Percentiles rank a stretch among this genome's conserved stretches.
These are phyloP conservation scores for Myiotriccus ornatus DNA, from an alignment of 2,797 vertebrate species.

Conservation along the genomic window DNA sequence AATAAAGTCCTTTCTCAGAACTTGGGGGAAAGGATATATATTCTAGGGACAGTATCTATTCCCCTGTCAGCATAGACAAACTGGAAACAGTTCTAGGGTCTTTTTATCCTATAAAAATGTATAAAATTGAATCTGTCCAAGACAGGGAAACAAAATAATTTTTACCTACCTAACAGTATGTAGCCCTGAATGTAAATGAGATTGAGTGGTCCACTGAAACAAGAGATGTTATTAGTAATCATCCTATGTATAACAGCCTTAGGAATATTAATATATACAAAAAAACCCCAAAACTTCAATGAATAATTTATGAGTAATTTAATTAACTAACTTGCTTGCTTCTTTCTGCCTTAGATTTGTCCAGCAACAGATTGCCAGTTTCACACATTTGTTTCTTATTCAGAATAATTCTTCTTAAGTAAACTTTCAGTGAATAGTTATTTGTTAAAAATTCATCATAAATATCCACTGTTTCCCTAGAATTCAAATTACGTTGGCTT, in stretches of 20 bases:
- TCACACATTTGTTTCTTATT: neutral
- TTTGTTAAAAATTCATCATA: neutral
- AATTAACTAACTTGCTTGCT: neutral
- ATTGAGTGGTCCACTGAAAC: neutral
- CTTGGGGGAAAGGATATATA: neutral
- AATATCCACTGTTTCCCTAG: neutral
- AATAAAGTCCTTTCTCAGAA: neutral
- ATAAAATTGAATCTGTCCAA: neutral
- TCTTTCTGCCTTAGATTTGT: slow-evolving; percentile 5
- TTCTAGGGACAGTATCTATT: neutral
- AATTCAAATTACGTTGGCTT: neutral
- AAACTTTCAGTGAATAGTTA: neutral
- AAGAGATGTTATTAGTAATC: neutral
- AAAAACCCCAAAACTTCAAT: neutral
- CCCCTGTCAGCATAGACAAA: neutral
- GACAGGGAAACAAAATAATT: neutral
- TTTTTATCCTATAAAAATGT: neutral
- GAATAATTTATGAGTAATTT: neutral
- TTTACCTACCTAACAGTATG: neutral
- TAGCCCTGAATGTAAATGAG: neutral
- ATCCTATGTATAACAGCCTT: neutral
- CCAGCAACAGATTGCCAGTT: slow-evolving; percentile 8
- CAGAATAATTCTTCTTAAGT: slow-evolving; percentile 15
- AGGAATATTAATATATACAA: neutral
- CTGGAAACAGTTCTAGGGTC: neutral